Base-by-base conservation (phyloP, 2,113 vertebrate species). In the Cynopterus brachyotis region DNA sequence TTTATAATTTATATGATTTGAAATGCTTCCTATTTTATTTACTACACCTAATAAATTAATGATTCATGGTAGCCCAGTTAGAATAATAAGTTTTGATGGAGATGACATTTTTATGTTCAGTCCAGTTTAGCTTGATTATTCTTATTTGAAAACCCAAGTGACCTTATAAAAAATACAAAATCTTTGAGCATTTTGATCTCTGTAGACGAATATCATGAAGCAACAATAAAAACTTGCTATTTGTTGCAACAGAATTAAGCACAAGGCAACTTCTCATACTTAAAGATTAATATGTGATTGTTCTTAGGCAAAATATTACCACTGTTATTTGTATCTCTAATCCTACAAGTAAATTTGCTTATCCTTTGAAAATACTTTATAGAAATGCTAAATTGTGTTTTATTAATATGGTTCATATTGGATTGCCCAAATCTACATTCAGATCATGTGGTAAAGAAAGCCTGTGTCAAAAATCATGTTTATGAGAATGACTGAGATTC, bases 281-380 rank as follows among this genome's bases (percentile, higher is more conserved):
- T 80, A 67, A 11, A 95, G 28, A 92, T 75, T 75, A 94, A 66
- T 76, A 81, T 35, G 55, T 85, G 92, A 84, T 28, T 69, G 22
- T 93, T 96, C 89, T 93, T 73, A 84, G 40, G 92, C 35, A 97
- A 96, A 95, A 88, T 70, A 81, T 19, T 87, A 90, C 9, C 73
- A 95, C 26, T 69, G 45, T 42, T 64, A 83, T 91, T 92, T 97
- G 5, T 50, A 94, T 57, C 37, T 94, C 55, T 89, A 92, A 82
- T 47, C 45, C 62, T 85, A 67, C 8, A 88, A 59, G 24, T 92
- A 67, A 91, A 72, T 93, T 45, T 75, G 80, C 26, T 62, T 91
- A 84, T 64, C 72, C 93, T 91, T 83, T 19, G 13, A 96, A 97
- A 83, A 80, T 72, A 79, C 15, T 94, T 91, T 81, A 93, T n/a